Evolutionary conservation across 2,888 invertebrate genomes (phyloP).

Genomic region (Beris chalybata): DNA sequence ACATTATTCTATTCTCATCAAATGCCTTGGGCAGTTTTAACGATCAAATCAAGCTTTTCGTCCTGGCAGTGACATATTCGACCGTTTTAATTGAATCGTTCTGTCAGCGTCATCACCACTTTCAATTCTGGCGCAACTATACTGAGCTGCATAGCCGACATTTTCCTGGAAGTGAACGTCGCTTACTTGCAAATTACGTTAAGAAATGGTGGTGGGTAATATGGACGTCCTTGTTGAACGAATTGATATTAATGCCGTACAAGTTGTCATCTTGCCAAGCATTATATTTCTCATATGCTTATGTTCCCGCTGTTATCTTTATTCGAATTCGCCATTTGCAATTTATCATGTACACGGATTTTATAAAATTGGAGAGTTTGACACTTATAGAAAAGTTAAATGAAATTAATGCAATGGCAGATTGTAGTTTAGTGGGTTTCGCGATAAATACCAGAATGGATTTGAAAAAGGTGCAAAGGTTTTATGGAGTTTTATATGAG

Average conservation of each 20-base stretch:
- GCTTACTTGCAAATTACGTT: neutral
- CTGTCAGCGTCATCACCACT: neutral
- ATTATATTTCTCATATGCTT: neutral
- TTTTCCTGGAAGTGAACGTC: neutral
- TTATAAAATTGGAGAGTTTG: neutral
- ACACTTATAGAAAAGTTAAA: neutral
- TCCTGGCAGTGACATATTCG: neutral
- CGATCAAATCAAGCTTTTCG: conserved; percentile 1
- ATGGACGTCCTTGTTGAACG: neutral
- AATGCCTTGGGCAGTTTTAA: conserved; percentile 1
- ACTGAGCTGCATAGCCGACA: too few species aligned
- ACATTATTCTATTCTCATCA: neutral
- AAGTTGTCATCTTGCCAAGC: neutral
- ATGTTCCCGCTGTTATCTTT: neutral
- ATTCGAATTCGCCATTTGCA: conserved; percentile 12
- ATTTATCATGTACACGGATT: conserved; percentile 14
- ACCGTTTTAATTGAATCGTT: conserved; percentile 4
- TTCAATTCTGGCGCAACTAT: neutral
- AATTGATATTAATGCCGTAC: neutral
- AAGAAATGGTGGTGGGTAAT: neutral
- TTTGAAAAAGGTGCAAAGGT: neutral
- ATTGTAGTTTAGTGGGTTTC: neutral
- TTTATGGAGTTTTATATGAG: neutral
- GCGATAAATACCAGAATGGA: neutral
- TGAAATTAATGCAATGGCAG: neutral